A percentile compares a stretch with the other conserved stretches of the same genome.
phyloP scores from a whole-genome alignment of 2,113 vertebrate species.

The Corythornis madagascariensis region DNA sequence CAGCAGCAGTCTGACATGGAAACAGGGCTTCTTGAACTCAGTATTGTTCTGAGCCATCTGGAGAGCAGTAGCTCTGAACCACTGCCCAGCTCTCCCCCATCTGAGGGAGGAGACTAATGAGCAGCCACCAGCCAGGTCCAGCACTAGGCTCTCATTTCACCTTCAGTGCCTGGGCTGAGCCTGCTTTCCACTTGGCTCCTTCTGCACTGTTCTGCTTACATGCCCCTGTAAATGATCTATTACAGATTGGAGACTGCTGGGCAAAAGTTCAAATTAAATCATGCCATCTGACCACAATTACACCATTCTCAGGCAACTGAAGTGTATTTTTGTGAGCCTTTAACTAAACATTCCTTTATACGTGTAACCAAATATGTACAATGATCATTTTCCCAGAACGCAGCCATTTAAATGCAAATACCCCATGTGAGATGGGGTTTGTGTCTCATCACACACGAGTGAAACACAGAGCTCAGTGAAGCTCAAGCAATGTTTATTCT shows the following conservation, averaged over 20 bases:
- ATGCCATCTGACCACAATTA: constrained; percentile 61
- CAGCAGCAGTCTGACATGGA: background rate
- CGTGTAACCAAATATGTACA: background rate
- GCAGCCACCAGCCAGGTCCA: background rate
- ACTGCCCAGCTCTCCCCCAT: background rate
- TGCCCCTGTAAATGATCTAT: constrained; percentile 54
- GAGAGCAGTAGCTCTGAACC: constrained; percentile 14
- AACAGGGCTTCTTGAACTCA: background rate
- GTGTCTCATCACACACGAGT: background rate
- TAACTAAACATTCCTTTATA: background rate
- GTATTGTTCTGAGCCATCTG: background rate
- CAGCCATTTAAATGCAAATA: background rate
- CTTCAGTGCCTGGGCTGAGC: constrained; percentile 28
- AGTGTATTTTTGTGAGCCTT: constrained; percentile 17
- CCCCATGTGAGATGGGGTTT: background rate
- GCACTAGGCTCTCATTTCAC: constrained; percentile 12
- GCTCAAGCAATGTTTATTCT: background rate
- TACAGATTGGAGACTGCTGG: constrained; percentile 43
- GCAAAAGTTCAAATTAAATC: constrained; percentile 6
- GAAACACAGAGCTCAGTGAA: background rate
- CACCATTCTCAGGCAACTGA: constrained; percentile 26
- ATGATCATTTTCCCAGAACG: background rate
- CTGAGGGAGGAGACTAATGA: background rate
- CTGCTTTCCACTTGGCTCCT: constrained; percentile 52
- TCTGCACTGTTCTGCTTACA: constrained; percentile 17